Evolutionary conservation across 2,888 invertebrate genomes (phyloP).

Genomic region (Macrosoma leucophasiata): DNA sequence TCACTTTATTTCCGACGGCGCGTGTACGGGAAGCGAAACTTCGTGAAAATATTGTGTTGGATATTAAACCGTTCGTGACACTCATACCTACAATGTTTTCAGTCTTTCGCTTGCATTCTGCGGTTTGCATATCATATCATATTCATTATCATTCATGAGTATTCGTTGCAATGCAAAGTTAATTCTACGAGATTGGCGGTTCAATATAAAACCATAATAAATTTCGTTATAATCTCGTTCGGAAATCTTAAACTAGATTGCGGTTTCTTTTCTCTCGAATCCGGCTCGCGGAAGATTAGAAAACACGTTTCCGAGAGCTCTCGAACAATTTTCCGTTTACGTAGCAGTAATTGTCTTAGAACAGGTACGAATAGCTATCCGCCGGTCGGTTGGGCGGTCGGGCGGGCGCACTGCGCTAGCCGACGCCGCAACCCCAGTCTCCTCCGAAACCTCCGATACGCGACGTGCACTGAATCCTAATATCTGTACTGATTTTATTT

Average conservation of each 20-base stretch:
- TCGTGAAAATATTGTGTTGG: conserved; percentile 61
- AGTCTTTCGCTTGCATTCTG: conserved; percentile 35
- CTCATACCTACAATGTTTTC: conserved; percentile 33
- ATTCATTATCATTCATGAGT: conserved; percentile 17
- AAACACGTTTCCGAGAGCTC: conserved; percentile 63
- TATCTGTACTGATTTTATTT: conserved; percentile 71
- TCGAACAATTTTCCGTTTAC: conserved; percentile 69
- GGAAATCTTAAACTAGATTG: conserved; percentile 18
- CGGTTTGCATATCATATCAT: conserved; percentile 21
- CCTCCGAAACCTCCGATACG: conserved; percentile 59
- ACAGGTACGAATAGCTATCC: conserved; percentile 55
- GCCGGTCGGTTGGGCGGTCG: conserved; percentile 35
- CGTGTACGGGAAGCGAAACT: conserved; percentile 53
- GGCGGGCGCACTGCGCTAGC: conserved; percentile 12
- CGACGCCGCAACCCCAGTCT: conserved; percentile 46
- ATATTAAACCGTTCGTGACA: conserved; percentile 52
- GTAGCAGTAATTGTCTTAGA: conserved; percentile 70
- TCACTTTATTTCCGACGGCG: conserved; percentile 52
- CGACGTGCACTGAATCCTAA: conserved; percentile 67
- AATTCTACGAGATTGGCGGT: too few relatives aligned
- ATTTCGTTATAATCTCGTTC: conserved; percentile 14
- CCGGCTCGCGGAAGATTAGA: conserved; percentile 57
- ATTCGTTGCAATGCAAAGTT: too few relatives aligned
- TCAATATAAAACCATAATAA: conserved; percentile 7
- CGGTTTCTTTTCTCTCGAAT: conserved; percentile 34